These are phyloP conservation scores for Vanessa tameamea DNA, from an alignment of 1,140 invertebrate genomes.

Conservation along the genomic window DNA sequence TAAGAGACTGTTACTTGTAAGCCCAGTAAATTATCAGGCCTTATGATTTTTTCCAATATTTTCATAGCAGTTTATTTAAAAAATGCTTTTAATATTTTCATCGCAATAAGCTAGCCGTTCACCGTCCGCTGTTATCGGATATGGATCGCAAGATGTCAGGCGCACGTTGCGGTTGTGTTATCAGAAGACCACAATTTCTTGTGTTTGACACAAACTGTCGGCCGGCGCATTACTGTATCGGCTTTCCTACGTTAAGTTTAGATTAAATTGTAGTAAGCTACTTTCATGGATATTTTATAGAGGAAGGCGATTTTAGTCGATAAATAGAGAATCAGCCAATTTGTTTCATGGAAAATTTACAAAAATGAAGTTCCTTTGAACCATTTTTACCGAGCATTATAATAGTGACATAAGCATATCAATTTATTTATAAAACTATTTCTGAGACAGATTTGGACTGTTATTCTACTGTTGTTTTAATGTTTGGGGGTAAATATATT, in stretches of 20 bases:
- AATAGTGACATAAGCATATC: too few species aligned
- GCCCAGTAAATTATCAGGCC: too few species aligned
- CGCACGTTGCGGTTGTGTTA: conserved; percentile 30
- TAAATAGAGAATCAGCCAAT: too few species aligned
- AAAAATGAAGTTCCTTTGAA: too few species aligned
- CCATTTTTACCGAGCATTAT: too few species aligned
- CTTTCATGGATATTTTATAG: conserved; percentile 4
- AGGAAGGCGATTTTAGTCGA: background rate
- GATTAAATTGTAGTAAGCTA: conserved; percentile 9
- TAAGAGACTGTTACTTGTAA: too few species aligned
- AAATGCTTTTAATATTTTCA: conserved; percentile 4
- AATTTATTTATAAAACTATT: too few species aligned
- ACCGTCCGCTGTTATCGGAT: conserved; percentile 14
- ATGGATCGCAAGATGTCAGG: conserved; percentile 23
- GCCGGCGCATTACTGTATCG: conserved; percentile 23
- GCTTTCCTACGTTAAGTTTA: conserved; percentile 12
- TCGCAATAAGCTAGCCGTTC: conserved; percentile 3
- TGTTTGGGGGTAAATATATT: too few species aligned
- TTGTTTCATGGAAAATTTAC: too few species aligned
- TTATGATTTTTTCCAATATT: too few species aligned
- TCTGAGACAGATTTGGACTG: too few species aligned
- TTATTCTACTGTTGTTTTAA: too few species aligned
- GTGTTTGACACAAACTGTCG: conserved; percentile 35
- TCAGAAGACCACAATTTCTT: conserved; percentile 35
- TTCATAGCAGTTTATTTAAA: background rate